Conservation (phyloP, 2,113 vertebrate genomes). For the Sorex fumeus region DNA sequence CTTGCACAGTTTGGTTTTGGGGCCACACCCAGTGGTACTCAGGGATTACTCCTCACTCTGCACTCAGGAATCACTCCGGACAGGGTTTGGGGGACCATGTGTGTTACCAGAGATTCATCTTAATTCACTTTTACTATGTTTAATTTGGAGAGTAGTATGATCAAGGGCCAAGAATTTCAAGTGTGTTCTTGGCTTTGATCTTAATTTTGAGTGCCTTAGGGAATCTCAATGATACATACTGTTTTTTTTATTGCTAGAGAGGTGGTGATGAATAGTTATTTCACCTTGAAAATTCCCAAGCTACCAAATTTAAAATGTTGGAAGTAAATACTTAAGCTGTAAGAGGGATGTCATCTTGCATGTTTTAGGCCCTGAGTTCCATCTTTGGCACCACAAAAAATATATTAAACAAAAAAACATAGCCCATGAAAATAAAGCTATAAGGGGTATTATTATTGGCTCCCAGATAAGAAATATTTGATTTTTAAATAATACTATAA, state of each 20-base stretch:
- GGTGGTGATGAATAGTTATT: slow-evolving; percentile 14
- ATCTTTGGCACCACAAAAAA: too few relatives aligned
- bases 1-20: too few relatives aligned
- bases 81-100: too few relatives aligned
- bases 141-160: slow-evolving; percentile 25
- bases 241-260: slow-evolving; percentile 63
- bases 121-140: slow-evolving; percentile 55
- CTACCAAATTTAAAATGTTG: slow-evolving; percentile 13
- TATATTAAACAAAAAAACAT: too few relatives aligned
- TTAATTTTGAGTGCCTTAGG: slow-evolving; percentile 53
- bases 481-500: slow-evolving; percentile 25
- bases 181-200: slow-evolving; percentile 73
- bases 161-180: slow-evolving; percentile 72
- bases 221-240: slow-evolving; percentile 54
- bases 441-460: slow-evolving; percentile 59
- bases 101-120: background rate
- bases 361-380: too few relatives aligned
- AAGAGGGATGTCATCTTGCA: slow-evolving; percentile 21
- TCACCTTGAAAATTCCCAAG: slow-evolving; percentile 73
- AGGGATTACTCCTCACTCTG: too few relatives aligned
- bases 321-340: slow-evolving; percentile 65
- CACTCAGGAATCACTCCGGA: too few relatives aligned
- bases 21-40: too few relatives aligned
- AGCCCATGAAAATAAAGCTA: background rate
- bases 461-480: slow-evolving; percentile 46